phyloP scores from a whole-genome alignment of 2,113 vertebrate genomes.

The Melospiza melodia region DNA sequence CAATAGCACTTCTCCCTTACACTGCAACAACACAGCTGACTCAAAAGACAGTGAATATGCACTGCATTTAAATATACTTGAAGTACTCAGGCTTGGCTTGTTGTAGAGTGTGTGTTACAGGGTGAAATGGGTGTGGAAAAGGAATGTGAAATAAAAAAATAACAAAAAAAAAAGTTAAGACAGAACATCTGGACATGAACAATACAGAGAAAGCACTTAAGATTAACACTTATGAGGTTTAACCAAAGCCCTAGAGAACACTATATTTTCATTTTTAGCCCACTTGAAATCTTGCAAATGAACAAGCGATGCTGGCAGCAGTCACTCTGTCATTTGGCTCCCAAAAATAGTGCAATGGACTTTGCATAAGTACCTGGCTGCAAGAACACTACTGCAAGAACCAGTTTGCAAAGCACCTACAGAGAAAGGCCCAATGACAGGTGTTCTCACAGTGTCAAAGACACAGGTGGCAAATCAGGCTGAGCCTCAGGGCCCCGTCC shows the following conservation, averaged over 20 bases:
- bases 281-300: background rate
- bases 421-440: background rate
- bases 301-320: background rate
- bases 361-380: background rate
- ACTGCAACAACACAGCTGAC: background rate
- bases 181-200: background rate
- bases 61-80: slow-evolving; percentile 21
- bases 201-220: background rate
- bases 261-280: background rate
- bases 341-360: background rate
- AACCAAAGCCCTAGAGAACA: background rate
- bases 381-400: background rate
- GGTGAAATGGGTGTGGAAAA: background rate
- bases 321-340: background rate
- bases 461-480: background rate
- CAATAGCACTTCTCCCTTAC: background rate
- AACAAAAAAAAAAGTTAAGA: background rate
- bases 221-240: background rate
- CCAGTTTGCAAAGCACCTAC: background rate
- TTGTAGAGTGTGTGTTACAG: background rate
- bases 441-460: background rate
- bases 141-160: background rate
- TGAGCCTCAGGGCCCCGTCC: background rate
- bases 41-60: background rate
- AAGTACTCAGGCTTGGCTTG: background rate